phyloP scores from a whole-genome alignment of 1,140 invertebrate species.

The Cydia pomonella region DNA sequence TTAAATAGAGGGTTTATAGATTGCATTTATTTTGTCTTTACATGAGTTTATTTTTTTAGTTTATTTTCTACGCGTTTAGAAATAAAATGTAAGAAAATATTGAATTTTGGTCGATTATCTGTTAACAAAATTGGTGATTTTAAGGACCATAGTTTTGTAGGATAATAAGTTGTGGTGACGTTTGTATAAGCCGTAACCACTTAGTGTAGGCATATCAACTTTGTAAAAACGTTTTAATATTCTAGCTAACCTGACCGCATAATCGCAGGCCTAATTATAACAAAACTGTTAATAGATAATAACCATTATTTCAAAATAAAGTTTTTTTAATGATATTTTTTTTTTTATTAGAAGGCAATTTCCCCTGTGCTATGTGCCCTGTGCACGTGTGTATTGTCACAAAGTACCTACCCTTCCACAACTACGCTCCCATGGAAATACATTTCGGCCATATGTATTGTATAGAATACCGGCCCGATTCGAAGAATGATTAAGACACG shows the following conservation, averaged over 20 bases:
- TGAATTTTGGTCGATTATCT: constrained; percentile 78
- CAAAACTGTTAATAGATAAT: constrained; percentile 79
- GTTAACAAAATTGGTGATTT: constrained; percentile 59
- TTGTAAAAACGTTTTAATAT: constrained; percentile 71
- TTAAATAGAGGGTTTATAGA: constrained; percentile 74
- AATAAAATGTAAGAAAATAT: constrained; percentile 58
- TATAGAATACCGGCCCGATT: too few relatives aligned
- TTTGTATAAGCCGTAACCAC: constrained; percentile 50
- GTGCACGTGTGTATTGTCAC: too few relatives aligned
- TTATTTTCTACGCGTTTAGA: constrained; percentile 76
- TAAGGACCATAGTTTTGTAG: constrained; percentile 47
- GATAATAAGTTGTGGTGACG: constrained; percentile 37
- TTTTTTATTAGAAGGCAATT: constrained; percentile 44
- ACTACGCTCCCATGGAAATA: too few relatives aligned
- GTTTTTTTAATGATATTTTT: constrained; percentile 53
- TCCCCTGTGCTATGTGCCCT: neutral
- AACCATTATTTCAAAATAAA: constrained; percentile 80
- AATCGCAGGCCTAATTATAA: constrained; percentile 76
- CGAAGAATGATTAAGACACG: too few relatives aligned
- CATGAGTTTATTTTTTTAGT: constrained; percentile 71
- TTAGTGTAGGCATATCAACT: constrained; percentile 71
- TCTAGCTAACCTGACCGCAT: constrained; percentile 59
- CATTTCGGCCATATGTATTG: too few relatives aligned
- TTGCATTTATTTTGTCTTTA: constrained; percentile 79
- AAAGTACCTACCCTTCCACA: too few relatives aligned